Evolutionary conservation across 2,888 invertebrate genomes (phyloP).

Genomic region (Rhagium mordax): DNA sequence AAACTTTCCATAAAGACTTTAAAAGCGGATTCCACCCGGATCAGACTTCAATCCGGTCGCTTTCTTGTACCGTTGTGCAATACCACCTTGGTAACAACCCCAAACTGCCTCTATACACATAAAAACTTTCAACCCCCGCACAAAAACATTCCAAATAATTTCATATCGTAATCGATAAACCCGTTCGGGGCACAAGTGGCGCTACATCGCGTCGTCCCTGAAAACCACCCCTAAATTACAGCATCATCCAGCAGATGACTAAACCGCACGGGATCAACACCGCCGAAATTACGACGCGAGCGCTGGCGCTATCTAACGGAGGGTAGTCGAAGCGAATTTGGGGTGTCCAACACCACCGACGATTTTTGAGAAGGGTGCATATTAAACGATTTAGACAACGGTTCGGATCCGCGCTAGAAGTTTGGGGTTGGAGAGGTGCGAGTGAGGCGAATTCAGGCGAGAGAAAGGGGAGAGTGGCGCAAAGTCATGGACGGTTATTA

Average conservation of each 20-base stretch:
- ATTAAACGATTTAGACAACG: background rate
- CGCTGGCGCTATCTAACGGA: constrained; percentile 56
- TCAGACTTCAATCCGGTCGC: background rate
- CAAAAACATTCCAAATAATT: constrained; percentile 2
- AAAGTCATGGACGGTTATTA: too few species aligned
- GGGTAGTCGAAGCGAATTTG: constrained; percentile 62
- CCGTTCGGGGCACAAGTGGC: constrained; percentile 35
- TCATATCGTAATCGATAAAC: constrained; percentile 31
- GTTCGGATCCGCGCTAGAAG: constrained; percentile 2
- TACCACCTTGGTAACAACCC: constrained; percentile 3
- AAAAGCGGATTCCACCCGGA: background rate
- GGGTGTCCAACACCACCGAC: constrained; percentile 68
- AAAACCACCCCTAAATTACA: constrained; percentile 47
- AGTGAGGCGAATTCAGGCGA: background rate
- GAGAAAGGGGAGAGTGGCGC: background rate
- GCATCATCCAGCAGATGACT: constrained; percentile 40
- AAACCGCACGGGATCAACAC: background rate
- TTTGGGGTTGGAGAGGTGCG: constrained; percentile 2
- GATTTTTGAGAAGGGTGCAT: constrained; percentile 40
- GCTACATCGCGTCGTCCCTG: constrained; percentile 40
- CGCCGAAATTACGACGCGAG: constrained; percentile 27
- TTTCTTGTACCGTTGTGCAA: background rate
- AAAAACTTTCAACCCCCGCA: background rate
- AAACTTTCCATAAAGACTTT: too few species aligned
- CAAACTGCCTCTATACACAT: background rate